Evolutionary conservation across 2,797 vertebrate genomes (phyloP), one percentile per base, ranked within the genome.

Genomic region (Cetoscarus ocellatus): DNA sequence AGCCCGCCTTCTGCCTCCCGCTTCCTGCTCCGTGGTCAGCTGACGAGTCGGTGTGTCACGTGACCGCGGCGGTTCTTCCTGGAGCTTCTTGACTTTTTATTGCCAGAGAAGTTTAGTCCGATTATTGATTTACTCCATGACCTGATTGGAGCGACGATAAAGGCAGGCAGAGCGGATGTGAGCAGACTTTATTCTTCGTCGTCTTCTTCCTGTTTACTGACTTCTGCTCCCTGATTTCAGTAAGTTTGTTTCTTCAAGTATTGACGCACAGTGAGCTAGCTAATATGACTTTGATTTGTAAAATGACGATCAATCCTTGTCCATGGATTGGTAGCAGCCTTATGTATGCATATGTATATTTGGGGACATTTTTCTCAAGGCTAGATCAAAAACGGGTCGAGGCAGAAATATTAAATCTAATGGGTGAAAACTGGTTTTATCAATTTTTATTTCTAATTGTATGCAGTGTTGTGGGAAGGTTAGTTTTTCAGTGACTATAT

Each of bases 21-120:
- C 39, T 78, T 84, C 69, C 73, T 18, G 15, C 0, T 55, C 0
- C 7, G 1, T 93, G 89, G 70, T 90, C 90, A 91, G 3, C 95
- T 96, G 75, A 97, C 93, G 2, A 7, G 0, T 0, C 17, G 10
- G 10, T 90, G 91, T 90, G 61, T 97, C 97, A 80, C 94, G 95
- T 79, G 97, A 95, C 12, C 92, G 67, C 91, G 90, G 95, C 65
- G 97, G 96, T 34, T 95, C 93, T 77, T 12, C 17, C 19, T 1
- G 7, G 8, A 4, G 19, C 18, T 10, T n/a, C 3, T 15, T 39
- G 3, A 7, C 7, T 8, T 1, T 34, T 5, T 0, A 8, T 27
- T 27, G 27, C 4, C 27, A 18, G 7, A 36, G 0, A 8, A 1
- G 1, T 59, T 35, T 27, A 42, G n/a, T 4, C 3, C n/a, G 7